Evolutionary conservation across 2,888 invertebrate species (phyloP).

Genomic region (Drosophila kanekoi): DNA sequence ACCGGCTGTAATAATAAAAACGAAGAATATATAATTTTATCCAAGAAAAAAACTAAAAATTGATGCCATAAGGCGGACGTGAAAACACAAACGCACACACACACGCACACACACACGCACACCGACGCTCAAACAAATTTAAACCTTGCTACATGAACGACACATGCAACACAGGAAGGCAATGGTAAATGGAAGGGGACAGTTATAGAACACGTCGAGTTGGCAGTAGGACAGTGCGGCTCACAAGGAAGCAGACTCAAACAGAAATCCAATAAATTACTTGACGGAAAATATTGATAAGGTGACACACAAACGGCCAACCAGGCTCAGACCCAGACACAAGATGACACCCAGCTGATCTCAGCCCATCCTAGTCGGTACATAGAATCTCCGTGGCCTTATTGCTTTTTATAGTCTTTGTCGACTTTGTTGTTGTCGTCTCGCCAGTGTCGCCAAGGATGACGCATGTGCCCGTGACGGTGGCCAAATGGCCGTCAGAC

Average conservation of each 20-base stretch:
- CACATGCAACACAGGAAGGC: constrained; percentile 44
- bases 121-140: not conserved
- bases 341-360: constrained; percentile 75
- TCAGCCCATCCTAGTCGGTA: constrained; percentile 33
- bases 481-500: constrained; percentile 33
- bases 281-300: constrained; percentile 83
- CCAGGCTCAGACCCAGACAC: constrained; percentile 42
- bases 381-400: constrained; percentile 43
- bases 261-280: constrained; percentile 81
- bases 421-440: constrained; percentile 31
- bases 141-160: constrained; percentile 15
- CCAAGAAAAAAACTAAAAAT: constrained; percentile 73
- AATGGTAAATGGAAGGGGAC: constrained; percentile 11
- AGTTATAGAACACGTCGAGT: constrained; percentile 5
- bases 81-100: constrained; percentile 32
- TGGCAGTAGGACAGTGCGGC: constrained; percentile 40
- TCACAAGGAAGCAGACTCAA: constrained; percentile 66
- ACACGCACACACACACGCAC: constrained; percentile 15
- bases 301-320: constrained; percentile 64
- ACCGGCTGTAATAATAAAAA: constrained; percentile 55
- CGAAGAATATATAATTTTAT: constrained; percentile 74
- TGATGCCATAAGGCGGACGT: constrained; percentile 78
- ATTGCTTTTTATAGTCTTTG: constrained; percentile 53
- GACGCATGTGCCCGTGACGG: constrained; percentile 66
- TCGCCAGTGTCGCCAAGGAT: constrained; percentile 73